phyloP scores from a whole-genome alignment of 1,140 invertebrate species.

The Babylonia areolata region DNA sequence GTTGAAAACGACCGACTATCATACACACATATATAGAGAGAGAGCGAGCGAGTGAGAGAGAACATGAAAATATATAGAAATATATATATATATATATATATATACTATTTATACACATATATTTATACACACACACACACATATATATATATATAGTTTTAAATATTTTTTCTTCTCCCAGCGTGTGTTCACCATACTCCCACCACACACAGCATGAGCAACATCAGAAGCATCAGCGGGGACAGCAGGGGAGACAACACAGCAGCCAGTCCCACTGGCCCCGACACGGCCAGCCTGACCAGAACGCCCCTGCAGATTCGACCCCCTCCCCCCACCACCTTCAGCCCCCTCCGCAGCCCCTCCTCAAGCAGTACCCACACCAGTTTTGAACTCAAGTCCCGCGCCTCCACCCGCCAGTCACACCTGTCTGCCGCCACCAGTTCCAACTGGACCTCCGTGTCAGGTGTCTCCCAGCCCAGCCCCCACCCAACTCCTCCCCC shows the following conservation, averaged over 20 bases:
- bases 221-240: background rate
- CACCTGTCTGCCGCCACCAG: background rate
- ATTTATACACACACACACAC: too few relatives aligned
- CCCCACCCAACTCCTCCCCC: background rate
- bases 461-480: background rate
- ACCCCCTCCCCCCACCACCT: background rate
- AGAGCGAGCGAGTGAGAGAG: too few relatives aligned
- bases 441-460: conserved; percentile 4
- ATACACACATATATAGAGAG: too few relatives aligned
- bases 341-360: background rate
- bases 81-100: too few relatives aligned
- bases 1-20: too few relatives aligned
- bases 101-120: too few relatives aligned
- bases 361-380: background rate
- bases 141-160: too few relatives aligned
- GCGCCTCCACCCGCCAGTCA: conserved; percentile 1
- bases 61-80: too few relatives aligned
- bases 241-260: too few relatives aligned
- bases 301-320: conserved; percentile 10
- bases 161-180: too few relatives aligned
- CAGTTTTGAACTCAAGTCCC: background rate
- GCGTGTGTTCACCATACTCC: too few relatives aligned
- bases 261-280: background rate
- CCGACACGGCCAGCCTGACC: background rate
- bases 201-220: background rate